These are phyloP conservation scores for Falco columbarius DNA, from an alignment of 2,797 vertebrate species.

Conservation along the genomic window DNA sequence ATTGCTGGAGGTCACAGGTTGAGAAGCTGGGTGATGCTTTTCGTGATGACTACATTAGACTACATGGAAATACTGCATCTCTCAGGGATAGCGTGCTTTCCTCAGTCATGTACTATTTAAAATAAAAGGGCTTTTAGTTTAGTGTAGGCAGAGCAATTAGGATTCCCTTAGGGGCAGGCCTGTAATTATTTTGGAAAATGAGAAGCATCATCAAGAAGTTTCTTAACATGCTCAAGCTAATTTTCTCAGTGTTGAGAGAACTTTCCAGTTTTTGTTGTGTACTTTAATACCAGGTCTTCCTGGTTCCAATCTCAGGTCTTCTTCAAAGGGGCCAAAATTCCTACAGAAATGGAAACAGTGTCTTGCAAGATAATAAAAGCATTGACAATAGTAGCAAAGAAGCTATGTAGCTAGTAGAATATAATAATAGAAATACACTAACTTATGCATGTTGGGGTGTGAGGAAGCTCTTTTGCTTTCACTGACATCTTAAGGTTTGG, in stretches of 20 bases:
- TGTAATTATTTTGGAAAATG: constrained; percentile 10
- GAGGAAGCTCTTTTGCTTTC: not conserved
- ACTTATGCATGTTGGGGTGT: not conserved
- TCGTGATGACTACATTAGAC: not conserved
- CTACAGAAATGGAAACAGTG: not conserved
- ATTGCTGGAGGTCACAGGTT: not conserved
- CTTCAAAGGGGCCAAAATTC: not conserved
- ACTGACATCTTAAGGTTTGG: not conserved
- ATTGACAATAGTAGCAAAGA: not conserved
- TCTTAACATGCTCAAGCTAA: not conserved
- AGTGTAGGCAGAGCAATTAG: not conserved
- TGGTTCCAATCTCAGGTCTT: not conserved
- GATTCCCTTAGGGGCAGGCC: not conserved
- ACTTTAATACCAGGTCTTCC: not conserved
- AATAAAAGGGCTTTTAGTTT: constrained; percentile 29
- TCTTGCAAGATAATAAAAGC: not conserved
- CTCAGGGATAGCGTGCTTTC: not conserved
- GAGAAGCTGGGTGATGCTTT: constrained; percentile 10
- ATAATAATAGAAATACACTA: not conserved
- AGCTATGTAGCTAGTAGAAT: not conserved
- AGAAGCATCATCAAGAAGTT: not conserved
- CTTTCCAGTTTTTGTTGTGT: not conserved
- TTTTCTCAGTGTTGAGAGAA: not conserved
- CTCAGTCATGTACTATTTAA: not conserved
- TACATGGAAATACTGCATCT: not conserved